phyloP scores from a whole-genome alignment of 64 coral and sea anemone species.

The Stichodactyla mertensii region DNA sequence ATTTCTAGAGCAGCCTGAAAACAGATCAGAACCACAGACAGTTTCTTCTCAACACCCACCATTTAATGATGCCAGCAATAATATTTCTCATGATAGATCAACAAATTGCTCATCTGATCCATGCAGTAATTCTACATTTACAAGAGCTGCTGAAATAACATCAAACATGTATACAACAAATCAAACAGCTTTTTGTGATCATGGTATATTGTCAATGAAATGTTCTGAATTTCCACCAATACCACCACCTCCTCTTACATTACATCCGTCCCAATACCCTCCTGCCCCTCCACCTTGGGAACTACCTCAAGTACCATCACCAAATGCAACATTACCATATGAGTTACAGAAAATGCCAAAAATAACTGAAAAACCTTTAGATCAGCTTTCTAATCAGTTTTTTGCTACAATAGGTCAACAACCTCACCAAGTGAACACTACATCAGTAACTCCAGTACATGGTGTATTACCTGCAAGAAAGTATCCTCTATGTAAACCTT shows the following conservation, averaged over 20 bases:
- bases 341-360: background rate
- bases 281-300: background rate
- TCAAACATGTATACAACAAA: background rate
- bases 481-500: background rate
- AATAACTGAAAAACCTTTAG: background rate
- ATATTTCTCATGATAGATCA: background rate
- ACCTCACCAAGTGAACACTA: background rate
- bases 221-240: background rate
- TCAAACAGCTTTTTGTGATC: background rate
- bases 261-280: background rate
- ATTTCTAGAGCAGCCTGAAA: conserved; percentile 2
- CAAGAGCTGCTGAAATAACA: background rate
- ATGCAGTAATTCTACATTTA: background rate
- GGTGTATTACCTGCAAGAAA: background rate
- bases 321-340: conserved; percentile 13
- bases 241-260: background rate
- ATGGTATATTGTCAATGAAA: background rate
- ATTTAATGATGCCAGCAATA: background rate
- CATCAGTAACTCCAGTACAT: background rate
- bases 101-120: background rate
- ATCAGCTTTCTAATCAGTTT: background rate
- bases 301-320: conserved; percentile 13
- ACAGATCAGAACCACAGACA: background rate
- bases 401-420: background rate
- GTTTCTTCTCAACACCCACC: background rate